Evolutionary conservation across 2,797 vertebrate genomes (phyloP), one percentile per base, ranked within the genome.

Genomic region (Melanotaenia pygmaea): DNA sequence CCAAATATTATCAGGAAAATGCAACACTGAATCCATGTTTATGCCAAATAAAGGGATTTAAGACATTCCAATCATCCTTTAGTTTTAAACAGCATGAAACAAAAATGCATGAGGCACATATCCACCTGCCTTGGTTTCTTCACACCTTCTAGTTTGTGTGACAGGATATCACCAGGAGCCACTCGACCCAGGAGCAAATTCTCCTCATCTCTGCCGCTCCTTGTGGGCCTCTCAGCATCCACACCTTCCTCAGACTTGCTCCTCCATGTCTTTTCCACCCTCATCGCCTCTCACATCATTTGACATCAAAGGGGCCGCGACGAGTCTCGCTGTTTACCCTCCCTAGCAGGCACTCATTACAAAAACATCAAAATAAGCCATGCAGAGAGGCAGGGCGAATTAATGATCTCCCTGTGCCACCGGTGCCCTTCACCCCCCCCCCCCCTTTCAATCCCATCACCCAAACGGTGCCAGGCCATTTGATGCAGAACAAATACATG

Each of bases 331-430:
- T 92, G 91, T 93, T 94, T 92, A 91, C 90, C 89, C 91, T 88
- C 89, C 90, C 84, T 92, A 71, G 89, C 90, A 86, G 91, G 88
- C 77, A 83, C 91, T 94, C 92, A 93, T 95, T 94, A 94, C 87
- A 84, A 90, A 94, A 93, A 93, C 93, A 93, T 94, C 86, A 90
- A 93, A 94, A 93, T 92, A 91, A 92, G 92, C 85, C 80, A 69
- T 87, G 84, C 86, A 76, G 84, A 86, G 88, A 92, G 92, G 91
- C 86, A 90, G 88, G 91, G 78, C 75, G 88, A 90, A 92, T 93
- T 92, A 94, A 94, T 93, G 92, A 93, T 93, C 91, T 91, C 82
- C 83, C 91, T 70, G 89, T 88, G 90, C 92, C 92, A 89, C 76
- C 70, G 81, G 85, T 90, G 85, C 81, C 90, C 86, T 71, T 74